Conservation (phyloP, 2,888 invertebrate species). For the Melanchra persicariae region DNA sequence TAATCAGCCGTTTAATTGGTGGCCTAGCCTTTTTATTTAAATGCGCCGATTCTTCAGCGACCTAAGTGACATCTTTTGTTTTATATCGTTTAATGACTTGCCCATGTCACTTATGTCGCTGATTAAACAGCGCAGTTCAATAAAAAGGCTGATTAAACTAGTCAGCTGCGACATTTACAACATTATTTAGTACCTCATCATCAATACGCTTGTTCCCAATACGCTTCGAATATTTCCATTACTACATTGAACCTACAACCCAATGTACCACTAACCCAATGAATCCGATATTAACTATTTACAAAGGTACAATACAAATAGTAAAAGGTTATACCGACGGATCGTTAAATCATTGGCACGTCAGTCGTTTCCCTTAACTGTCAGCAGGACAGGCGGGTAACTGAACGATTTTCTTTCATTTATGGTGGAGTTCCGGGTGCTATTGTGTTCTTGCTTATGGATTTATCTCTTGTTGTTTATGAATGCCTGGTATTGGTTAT, state of each 20-base stretch:
- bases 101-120: too few relatives aligned
- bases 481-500: neutral
- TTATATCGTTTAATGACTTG: too few relatives aligned
- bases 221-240: neutral
- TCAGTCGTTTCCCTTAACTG: slow-evolving; percentile 47
- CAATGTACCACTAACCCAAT: slow-evolving; percentile 1
- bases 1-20: too few relatives aligned
- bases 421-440: slow-evolving; percentile 4
- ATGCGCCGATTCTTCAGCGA: too few relatives aligned
- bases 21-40: too few relatives aligned
- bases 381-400: slow-evolving; percentile 26
- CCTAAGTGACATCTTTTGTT: too few relatives aligned
- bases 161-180: too few relatives aligned
- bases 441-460: slow-evolving; percentile 5
- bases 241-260: slow-evolving; percentile 1
- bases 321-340: slow-evolving; percentile 49
- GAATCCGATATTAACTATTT: slow-evolving; percentile 42
- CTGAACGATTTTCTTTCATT: slow-evolving; percentile 41
- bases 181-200: too few relatives aligned
- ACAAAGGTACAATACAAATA: slow-evolving; percentile 33
- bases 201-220: neutral
- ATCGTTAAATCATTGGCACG: slow-evolving; percentile 58
- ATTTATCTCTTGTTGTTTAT: slow-evolving; percentile 1
- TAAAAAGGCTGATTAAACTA: too few relatives aligned
- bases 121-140: too few relatives aligned